Conservation (phyloP, 2,888 invertebrate species). For the Isoperla grammatica region DNA sequence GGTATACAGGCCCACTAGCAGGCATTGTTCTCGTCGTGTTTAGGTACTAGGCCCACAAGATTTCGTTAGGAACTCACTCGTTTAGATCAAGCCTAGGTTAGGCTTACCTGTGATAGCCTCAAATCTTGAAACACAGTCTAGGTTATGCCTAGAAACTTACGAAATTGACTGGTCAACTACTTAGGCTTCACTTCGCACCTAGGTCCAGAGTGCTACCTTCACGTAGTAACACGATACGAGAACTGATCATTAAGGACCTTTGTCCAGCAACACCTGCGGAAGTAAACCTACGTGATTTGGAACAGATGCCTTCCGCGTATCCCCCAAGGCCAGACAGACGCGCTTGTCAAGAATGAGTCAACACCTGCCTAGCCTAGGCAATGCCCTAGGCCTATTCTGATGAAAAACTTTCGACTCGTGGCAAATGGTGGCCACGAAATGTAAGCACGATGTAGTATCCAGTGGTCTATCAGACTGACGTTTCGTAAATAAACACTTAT, state of each 20-base stretch:
- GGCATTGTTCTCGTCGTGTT: slow-evolving; percentile 48
- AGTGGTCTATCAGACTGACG: no score
- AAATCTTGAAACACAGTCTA: no score
- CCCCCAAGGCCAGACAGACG: slow-evolving; percentile 5
- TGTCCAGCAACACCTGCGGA: slow-evolving; percentile 3
- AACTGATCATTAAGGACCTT: neutral
- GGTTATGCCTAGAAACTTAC: no score
- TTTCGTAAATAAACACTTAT: no score
- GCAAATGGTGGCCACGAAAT: no score
- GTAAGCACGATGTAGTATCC: no score
- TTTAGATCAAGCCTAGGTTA: neutral
- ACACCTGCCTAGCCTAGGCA: neutral
- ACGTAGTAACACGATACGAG: no score
- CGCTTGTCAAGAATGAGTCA: slow-evolving; percentile 7
- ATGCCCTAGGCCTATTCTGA: neutral
- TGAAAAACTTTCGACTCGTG: neutral
- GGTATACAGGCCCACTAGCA: slow-evolving; percentile 64
- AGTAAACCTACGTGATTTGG: slow-evolving; percentile 5
- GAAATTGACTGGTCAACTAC: no score
- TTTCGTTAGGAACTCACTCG: neutral
- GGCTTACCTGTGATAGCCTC: no score
- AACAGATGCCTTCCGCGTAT: slow-evolving; percentile 1
- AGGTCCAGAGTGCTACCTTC: no score
- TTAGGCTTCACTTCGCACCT: no score
- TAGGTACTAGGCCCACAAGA: neutral